Evolutionary conservation across 2,888 invertebrate genomes (phyloP).

Genomic region (Hypena proboscidalis): DNA sequence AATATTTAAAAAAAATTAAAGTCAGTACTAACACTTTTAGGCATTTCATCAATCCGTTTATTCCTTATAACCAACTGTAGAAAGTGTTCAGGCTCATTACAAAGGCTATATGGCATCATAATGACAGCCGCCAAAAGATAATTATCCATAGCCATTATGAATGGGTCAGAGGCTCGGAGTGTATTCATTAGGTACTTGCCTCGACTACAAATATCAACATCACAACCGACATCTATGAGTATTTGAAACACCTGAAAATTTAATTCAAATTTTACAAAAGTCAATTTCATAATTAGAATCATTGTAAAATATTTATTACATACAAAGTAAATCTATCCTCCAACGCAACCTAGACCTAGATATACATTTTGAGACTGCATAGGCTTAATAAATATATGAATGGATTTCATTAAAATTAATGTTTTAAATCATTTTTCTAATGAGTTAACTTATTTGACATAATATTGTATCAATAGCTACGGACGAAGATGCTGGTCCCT

Average conservation of each 20-base stretch:
- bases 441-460: too few species aligned
- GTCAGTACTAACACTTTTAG: constrained; percentile 56
- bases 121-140: constrained; percentile 59
- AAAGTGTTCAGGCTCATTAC: constrained; percentile 68
- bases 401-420: too few species aligned
- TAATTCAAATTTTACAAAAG: too few species aligned
- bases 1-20: neutral
- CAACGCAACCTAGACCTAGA: too few species aligned
- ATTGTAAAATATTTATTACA: neutral
- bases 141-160: constrained; percentile 65
- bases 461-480: too few species aligned
- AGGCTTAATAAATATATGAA: too few species aligned
- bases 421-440: too few species aligned
- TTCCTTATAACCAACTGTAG: constrained; percentile 55
- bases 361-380: too few species aligned
- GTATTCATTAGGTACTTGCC: constrained; percentile 28
- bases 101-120: constrained; percentile 70
- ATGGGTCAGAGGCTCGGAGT: constrained; percentile 68
- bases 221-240: constrained; percentile 68
- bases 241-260: constrained; percentile 72
- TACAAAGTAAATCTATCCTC: too few species aligned
- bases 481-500: too few species aligned
- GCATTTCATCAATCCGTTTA: constrained; percentile 57
- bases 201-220: constrained; percentile 73
- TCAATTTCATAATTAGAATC: constrained; percentile 4